A percentile compares a stretch with the other conserved stretches of the same genome.
phyloP scores from a whole-genome alignment of 2,888 invertebrate genomes.

The Gymnoscelis rufifasciata region DNA sequence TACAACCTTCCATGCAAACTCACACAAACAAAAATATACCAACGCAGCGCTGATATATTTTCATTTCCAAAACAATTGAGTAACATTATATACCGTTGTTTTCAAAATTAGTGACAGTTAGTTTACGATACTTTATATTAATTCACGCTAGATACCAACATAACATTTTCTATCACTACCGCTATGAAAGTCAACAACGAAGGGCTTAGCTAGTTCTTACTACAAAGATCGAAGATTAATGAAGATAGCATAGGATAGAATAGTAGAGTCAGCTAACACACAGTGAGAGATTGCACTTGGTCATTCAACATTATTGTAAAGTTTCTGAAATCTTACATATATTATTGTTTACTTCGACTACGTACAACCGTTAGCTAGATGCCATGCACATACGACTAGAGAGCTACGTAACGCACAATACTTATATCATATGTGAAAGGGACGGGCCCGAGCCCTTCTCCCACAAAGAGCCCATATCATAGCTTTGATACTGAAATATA shows the following conservation, averaged over 20 bases:
- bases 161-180: slow-evolving; percentile 64
- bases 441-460: slow-evolving; percentile 55
- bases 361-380: slow-evolving; percentile 73
- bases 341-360: slow-evolving; percentile 73
- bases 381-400: slow-evolving; percentile 72
- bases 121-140: slow-evolving; percentile 41
- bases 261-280: slow-evolving; percentile 41
- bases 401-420: slow-evolving; percentile 73
- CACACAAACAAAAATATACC: slow-evolving; percentile 19
- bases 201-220: slow-evolving; percentile 59
- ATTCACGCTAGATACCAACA: slow-evolving; percentile 68
- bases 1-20: slow-evolving; percentile 44
- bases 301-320: slow-evolving; percentile 28
- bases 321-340: slow-evolving; percentile 45
- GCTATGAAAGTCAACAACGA: slow-evolving; percentile 74
- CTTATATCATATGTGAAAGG: slow-evolving; percentile 41
- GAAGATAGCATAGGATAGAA: slow-evolving; percentile 49
- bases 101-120: slow-evolving; percentile 74
- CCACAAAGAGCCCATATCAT: slow-evolving; percentile 5
- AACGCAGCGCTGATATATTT: slow-evolving; percentile 15
- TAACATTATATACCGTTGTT: slow-evolving; percentile 33
- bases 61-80: slow-evolving; percentile 19
- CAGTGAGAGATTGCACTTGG: slow-evolving; percentile 40
- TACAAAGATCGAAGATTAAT: slow-evolving; percentile 50
- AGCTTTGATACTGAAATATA: slow-evolving; percentile 26